Evolutionary conservation across 2,797 vertebrate species (phyloP).

Genomic region (Sphenopsis melanotis): DNA sequence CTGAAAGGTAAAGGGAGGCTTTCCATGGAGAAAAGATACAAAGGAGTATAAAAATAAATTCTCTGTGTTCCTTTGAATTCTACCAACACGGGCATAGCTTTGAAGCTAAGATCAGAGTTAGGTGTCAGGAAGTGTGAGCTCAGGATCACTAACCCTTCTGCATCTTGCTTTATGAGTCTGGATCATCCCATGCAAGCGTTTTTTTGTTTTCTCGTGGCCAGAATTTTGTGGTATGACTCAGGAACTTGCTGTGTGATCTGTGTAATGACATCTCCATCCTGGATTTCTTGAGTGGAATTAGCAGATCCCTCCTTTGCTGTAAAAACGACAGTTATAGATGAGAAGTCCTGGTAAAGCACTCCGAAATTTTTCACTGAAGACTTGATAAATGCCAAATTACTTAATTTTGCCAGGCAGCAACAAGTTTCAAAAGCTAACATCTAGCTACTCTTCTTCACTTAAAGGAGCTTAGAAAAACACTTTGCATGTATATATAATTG

Average conservation of each 20-base stretch:
- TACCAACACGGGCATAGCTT: not conserved
- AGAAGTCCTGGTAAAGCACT: not conserved
- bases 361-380: not conserved
- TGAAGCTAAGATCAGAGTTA: not conserved
- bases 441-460: not conserved
- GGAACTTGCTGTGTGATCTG: fast-evolving
- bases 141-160: not conserved
- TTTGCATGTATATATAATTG: not conserved
- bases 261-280: not conserved
- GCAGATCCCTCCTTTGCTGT: not conserved
- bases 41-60: not conserved
- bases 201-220: not conserved
- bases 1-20: not conserved
- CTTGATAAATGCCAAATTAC: not conserved
- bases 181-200: fast-evolving
- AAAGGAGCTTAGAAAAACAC: not conserved
- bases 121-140: not conserved
- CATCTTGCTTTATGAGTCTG: not conserved
- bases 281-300: not conserved
- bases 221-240: not conserved
- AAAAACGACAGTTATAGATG: not conserved
- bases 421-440: not conserved
- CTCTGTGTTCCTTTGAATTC: not conserved
- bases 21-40: not conserved
- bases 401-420: not conserved